These are phyloP conservation scores for Centroberyx gerrardi DNA, from an alignment of 2,797 vertebrate species.

Conservation along the genomic window DNA sequence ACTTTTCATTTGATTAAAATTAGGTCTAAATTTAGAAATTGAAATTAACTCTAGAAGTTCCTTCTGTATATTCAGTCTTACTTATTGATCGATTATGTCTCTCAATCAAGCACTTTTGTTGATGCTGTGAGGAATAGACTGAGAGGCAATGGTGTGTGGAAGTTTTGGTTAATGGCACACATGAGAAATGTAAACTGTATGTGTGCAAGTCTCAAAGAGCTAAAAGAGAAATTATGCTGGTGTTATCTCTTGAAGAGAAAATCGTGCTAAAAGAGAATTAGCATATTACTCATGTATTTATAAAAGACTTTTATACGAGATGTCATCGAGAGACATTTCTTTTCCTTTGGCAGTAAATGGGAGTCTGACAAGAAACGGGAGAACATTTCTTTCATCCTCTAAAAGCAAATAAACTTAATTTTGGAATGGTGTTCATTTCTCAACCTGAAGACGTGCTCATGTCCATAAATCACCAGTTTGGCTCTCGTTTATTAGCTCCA, in stretches of 20 bases:
- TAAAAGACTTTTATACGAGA: not conserved
- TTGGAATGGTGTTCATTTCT: no score
- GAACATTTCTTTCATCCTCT: no score
- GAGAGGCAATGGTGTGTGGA: not conserved
- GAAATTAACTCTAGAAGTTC: not conserved
- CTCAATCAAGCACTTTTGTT: not conserved
- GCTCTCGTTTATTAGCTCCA: no score
- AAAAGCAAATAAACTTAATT: no score
- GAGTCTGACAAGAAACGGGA: not conserved
- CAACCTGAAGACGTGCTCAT: no score
- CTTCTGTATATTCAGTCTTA: not conserved
- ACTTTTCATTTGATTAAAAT: not conserved
- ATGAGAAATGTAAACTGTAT: no score
- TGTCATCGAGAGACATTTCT: not conserved
- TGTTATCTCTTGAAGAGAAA: not conserved
- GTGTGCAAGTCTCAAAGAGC: not conserved
- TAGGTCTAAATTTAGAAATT: not conserved
- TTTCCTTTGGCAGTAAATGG: not conserved
- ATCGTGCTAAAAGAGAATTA: not conserved
- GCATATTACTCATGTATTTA: not conserved
- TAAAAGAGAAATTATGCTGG: not conserved
- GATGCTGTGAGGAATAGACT: not conserved
- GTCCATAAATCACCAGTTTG: no score
- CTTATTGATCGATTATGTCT: not conserved
- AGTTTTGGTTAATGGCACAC: no score